phyloP scores from a whole-genome alignment of 2,888 invertebrate genomes.

The Lasioglossum figueresi region DNA sequence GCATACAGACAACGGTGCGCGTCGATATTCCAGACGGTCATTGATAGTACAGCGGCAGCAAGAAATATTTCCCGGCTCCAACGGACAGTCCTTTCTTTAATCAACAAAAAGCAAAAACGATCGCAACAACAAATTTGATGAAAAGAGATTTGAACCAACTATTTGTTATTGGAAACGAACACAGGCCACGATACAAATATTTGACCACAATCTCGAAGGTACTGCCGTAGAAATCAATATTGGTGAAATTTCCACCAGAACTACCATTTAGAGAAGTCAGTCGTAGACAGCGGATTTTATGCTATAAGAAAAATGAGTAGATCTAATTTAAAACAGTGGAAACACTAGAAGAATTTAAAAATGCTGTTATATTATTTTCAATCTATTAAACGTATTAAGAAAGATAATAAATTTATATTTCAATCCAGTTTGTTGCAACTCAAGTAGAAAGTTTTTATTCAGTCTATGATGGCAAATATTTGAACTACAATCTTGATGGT shows the following conservation, averaged over 20 bases:
- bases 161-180: not conserved
- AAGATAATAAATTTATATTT: too few species aligned
- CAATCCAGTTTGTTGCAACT: too few species aligned
- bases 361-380: too few species aligned
- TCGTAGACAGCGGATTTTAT: too few species aligned
- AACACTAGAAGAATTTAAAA: too few species aligned
- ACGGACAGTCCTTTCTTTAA: not conserved
- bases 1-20: conserved; percentile 38
- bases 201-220: not conserved
- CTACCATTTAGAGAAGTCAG: too few species aligned
- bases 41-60: conserved; percentile 45
- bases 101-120: not conserved
- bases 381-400: too few species aligned
- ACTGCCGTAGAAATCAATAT: not conserved
- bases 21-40: conserved; percentile 57
- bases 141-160: not conserved
- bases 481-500: too few species aligned
- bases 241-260: not conserved
- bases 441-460: too few species aligned
- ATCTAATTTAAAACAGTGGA: too few species aligned
- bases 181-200: not conserved
- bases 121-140: not conserved
- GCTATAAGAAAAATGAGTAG: too few species aligned
- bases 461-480: too few species aligned
- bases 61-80: conserved; percentile 14